These are phyloP conservation scores for Apeira syringaria DNA, from an alignment of 2,888 invertebrate species.

Conservation along the genomic window DNA sequence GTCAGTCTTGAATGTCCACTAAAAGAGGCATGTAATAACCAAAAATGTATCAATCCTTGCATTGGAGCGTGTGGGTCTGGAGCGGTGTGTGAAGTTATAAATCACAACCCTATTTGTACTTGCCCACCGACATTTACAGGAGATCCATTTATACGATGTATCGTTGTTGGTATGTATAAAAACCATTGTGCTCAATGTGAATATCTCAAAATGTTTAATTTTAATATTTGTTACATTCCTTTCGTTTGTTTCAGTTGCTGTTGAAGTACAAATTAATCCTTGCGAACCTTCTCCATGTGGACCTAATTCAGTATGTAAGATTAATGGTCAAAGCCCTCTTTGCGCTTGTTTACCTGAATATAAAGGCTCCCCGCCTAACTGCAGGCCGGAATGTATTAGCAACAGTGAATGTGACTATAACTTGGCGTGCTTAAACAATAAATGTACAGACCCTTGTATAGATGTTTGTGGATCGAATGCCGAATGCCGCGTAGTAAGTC, in stretches of 20 bases:
- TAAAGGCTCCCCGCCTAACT: slow-evolving; percentile 89
- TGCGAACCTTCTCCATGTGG: slow-evolving; percentile 92
- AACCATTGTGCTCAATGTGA: too few species aligned
- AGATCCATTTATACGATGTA: slow-evolving; percentile 90
- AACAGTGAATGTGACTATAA: slow-evolving; percentile 89
- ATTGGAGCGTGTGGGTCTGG: slow-evolving; percentile 90
- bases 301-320: slow-evolving; percentile 88
- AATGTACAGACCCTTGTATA: slow-evolving; percentile 90
- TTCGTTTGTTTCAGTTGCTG: slow-evolving; percentile 32
- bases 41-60: slow-evolving; percentile 91
- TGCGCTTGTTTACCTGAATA: slow-evolving; percentile 89
- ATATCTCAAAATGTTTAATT: too few species aligned
- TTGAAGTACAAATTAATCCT: slow-evolving; percentile 70
- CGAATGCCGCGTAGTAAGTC: slow-evolving; percentile 90
- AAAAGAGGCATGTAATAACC: slow-evolving; percentile 88
- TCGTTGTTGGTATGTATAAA: slow-evolving; percentile 67
- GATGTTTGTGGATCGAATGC: slow-evolving; percentile 89
- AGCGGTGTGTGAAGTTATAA: slow-evolving; percentile 89
- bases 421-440: slow-evolving; percentile 89
- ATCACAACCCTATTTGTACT: slow-evolving; percentile 90
- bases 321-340: slow-evolving; percentile 86
- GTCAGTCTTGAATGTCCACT: slow-evolving; percentile 89
- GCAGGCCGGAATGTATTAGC: slow-evolving; percentile 91
- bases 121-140: slow-evolving; percentile 89
- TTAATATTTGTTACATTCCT: too few species aligned